Percentiles rank a stretch among this genome's conserved stretches.
Evolutionary conservation across 2,797 vertebrate species (phyloP).

Genomic region (Diceros bicornis): DNA sequence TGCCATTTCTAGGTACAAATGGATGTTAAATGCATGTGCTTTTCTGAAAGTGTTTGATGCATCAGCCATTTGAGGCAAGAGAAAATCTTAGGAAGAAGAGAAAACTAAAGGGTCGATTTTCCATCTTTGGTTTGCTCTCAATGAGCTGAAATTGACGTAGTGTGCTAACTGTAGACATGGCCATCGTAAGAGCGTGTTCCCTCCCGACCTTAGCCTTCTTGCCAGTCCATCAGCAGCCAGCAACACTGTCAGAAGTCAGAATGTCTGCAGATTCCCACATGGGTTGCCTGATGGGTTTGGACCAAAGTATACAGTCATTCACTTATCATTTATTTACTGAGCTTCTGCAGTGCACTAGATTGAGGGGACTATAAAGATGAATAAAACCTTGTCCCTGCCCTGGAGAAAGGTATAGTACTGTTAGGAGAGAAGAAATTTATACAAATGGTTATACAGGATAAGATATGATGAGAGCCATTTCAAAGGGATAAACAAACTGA

Average conservation of each 20-base stretch:
- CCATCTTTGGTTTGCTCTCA: slow-evolving; percentile 57
- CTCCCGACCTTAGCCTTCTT: neutral
- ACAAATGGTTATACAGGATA: neutral
- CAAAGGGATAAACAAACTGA: neutral
- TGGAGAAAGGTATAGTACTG: neutral
- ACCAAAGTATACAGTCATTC: neutral
- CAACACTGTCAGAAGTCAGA: neutral
- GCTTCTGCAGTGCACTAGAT: neutral
- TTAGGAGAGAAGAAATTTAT: neutral
- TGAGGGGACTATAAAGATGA: neutral
- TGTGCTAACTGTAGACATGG: neutral
- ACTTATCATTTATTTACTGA: neutral
- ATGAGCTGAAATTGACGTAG: neutral
- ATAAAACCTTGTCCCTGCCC: neutral
- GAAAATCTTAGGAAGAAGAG: slow-evolving; percentile 49
- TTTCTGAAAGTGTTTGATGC: neutral
- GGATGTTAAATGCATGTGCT: slow-evolving; percentile 34
- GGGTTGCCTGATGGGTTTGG: neutral
- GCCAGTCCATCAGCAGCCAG: neutral
- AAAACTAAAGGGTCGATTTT: slow-evolving; percentile 51
- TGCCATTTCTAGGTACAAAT: slow-evolving; percentile 59
- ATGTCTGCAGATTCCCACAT: neutral
- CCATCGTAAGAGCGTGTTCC: neutral
- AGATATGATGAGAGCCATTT: neutral
- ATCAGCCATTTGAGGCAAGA: slow-evolving; percentile 11